A percentile compares a stretch with the other conserved stretches of the same genome.
Conservation (phyloP, 2,797 vertebrate genomes). For the Rhinophrynus dorsalis region DNA sequence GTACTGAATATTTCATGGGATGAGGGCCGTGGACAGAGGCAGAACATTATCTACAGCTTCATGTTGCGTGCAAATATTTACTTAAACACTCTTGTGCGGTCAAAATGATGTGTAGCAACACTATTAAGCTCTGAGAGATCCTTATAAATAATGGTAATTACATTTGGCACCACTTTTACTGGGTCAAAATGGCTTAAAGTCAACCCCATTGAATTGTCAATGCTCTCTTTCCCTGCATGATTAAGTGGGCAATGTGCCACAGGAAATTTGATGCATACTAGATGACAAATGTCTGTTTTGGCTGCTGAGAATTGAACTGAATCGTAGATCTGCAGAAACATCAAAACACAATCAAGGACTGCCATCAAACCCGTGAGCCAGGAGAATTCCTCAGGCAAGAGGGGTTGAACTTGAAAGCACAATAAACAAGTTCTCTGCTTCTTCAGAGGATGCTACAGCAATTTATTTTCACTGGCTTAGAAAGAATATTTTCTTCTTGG, state of each 20-base stretch:
- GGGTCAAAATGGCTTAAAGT: conserved; percentile 65
- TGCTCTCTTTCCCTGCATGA: conserved; percentile 63
- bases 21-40: conserved; percentile 71
- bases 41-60: conserved; percentile 79
- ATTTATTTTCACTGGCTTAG: conserved; percentile 50
- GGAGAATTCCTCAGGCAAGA: conserved; percentile 68
- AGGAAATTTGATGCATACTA: conserved; percentile 67
- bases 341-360: conserved; percentile 91
- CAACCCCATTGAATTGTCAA: conserved; percentile 62
- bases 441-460: conserved; percentile 28
- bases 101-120: conserved; percentile 65
- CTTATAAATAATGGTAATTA: conserved; percentile 87
- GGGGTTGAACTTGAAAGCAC: conserved; percentile 52
- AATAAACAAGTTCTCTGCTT: conserved; percentile 36
- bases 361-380: conserved; percentile 75
- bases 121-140: conserved; percentile 77
- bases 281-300: conserved; percentile 89
- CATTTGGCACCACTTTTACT: conserved; percentile 78
- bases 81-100: conserved; percentile 71
- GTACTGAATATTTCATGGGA: conserved; percentile 92
- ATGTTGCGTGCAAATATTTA: conserved; percentile 92
- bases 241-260: conserved; percentile 69
- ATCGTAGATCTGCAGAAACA: conserved; percentile 85
- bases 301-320: conserved; percentile 87
- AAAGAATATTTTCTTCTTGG: conserved; percentile 13